Base-by-base conservation (phyloP, 2,797 vertebrate genomes). In the Protosalanx chinensis region DNA sequence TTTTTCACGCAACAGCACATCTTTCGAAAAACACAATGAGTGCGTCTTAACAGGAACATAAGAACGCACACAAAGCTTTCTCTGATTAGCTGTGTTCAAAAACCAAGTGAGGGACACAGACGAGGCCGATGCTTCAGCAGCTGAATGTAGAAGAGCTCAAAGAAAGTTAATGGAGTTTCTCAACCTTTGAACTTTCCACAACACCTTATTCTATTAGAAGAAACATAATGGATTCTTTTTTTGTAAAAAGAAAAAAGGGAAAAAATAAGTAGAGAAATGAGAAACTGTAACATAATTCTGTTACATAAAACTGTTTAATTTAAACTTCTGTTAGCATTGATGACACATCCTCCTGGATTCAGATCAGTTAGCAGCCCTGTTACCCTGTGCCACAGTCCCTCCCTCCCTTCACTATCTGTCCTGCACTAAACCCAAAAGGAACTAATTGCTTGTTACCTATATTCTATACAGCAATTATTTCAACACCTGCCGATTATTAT, bases 321-420 rank as follows among this genome's bases (percentile, higher is more conserved):
- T 74, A 57, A 71, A 58, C 67, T 74, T 64, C 68, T 67, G 68
- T 62, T 70, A 58, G 58, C 13, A 46, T 18, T 64, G 58, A 67
- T 66, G 33, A 49, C 58, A 49, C 58, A 62, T 77, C 62, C 57
- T 35, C 61, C 23, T 30, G 16, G 20, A 62, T 51, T 49, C 27
- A 59, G 49, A 60, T 67, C 62, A 71, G 27, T 70, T 56, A 66
- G 49, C 68, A 33, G 35, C 20, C 62, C 60, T 41, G 37, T 41
- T 62, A 70, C 30, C 67, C 63, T 59, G 51, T 63, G 59, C 64
- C 37, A 16, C 41, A 62, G 41, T 23, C 18, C 12, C 8, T 59
- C 51, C 35, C 53, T 59, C 53, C 76, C 62, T 70, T 71, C 64
- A 5, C 35, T 66, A 65, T 49, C 64, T 64, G n/a, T 57, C 63